Evolutionary conservation across 2,113 vertebrate species (phyloP).

Genomic region (Sceloporus undulatus): DNA sequence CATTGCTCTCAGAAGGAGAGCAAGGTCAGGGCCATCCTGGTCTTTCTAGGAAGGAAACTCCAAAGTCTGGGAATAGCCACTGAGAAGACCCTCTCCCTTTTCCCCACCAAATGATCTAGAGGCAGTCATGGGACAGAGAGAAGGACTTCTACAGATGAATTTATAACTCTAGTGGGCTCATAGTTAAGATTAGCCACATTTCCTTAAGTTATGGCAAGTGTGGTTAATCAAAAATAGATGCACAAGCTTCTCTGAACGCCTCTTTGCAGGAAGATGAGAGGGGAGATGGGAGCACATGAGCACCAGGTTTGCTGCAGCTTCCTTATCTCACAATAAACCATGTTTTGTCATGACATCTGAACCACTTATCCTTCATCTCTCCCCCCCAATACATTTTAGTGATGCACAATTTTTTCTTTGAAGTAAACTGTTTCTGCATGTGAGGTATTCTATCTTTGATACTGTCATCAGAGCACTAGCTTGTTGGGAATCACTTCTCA

Average conservation of each 20-base stretch:
- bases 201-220: neutral
- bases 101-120: too few relatives aligned
- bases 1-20: too few relatives aligned
- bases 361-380: neutral
- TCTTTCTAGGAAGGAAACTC: too few relatives aligned
- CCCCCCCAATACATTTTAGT: neutral
- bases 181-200: neutral
- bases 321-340: neutral
- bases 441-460: neutral
- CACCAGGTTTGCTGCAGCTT: neutral
- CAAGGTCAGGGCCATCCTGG: too few relatives aligned
- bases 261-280: neutral
- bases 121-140: too few relatives aligned
- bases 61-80: too few relatives aligned
- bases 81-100: too few relatives aligned
- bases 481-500: neutral
- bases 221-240: neutral
- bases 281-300: neutral
- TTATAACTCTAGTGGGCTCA: too few relatives aligned
- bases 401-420: neutral
- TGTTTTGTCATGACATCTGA: neutral
- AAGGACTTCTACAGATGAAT: too few relatives aligned
- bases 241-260: neutral
- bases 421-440: neutral
- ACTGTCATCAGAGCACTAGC: neutral